phyloP scores from a whole-genome alignment of 2,797 vertebrate species.

The Calcarius lapponicus region DNA sequence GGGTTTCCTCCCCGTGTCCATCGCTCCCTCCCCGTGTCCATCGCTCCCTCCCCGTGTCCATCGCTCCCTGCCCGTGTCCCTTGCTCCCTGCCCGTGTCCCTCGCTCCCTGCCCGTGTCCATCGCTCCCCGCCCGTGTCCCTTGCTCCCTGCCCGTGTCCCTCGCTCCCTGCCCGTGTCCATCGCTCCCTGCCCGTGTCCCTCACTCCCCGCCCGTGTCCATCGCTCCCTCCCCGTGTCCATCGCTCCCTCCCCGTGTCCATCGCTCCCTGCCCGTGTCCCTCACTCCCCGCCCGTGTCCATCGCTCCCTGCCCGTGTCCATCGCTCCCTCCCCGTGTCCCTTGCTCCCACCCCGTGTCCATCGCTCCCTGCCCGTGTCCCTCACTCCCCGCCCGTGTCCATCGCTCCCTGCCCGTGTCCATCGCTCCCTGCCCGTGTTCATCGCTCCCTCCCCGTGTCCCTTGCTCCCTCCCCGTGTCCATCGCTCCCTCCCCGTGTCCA shows the following conservation, averaged over 20 bases:
- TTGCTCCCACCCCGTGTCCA: too few species aligned
- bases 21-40: too few species aligned
- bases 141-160: rapidly evolving
- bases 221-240: rapidly evolving
- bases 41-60: too few species aligned
- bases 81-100: rapidly evolving
- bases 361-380: rapidly evolving
- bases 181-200: rapidly evolving
- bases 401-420: rapidly evolving
- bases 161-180: too few species aligned
- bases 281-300: too few species aligned
- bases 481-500: background rate
- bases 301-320: too few species aligned
- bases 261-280: too few species aligned
- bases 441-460: rapidly evolving
- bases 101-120: rapidly evolving
- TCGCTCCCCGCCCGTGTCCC: rapidly evolving
- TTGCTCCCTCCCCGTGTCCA: rapidly evolving
- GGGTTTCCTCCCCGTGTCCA: too few species aligned
- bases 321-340: rapidly evolving
- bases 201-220: rapidly evolving
- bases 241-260: too few species aligned
- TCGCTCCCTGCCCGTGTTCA: rapidly evolving
- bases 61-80: background rate
- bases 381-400: rapidly evolving